phyloP scores from a whole-genome alignment of 2,113 vertebrate genomes.

The Fregata magnificens region DNA sequence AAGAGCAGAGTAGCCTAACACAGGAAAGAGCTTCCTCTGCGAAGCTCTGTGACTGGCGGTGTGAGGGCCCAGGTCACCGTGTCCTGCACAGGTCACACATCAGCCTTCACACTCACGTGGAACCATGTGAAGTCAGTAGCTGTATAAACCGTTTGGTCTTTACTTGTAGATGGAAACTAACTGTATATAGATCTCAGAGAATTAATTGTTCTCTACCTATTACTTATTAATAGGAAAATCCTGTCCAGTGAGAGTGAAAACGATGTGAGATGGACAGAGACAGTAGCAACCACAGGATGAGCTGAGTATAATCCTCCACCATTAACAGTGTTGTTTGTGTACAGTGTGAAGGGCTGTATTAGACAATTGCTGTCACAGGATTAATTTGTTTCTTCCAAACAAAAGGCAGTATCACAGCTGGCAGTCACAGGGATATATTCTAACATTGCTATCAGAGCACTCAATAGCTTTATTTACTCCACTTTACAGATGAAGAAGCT shows the following conservation, averaged over 20 bases:
- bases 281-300: background rate
- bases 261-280: background rate
- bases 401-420: background rate
- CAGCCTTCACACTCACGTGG: background rate
- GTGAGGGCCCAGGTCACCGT: background rate
- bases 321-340: background rate
- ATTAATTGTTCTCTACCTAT: background rate
- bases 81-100: background rate
- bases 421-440: background rate
- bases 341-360: background rate
- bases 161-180: background rate
- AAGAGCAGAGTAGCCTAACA: background rate
- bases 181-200: background rate
- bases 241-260: background rate
- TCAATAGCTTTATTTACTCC: background rate
- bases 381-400: background rate
- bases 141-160: accelerated
- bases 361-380: background rate
- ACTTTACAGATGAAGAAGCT: background rate
- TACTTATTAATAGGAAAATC: background rate
- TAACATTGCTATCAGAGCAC: background rate
- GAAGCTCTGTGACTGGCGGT: background rate
- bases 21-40: background rate
- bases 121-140: background rate
- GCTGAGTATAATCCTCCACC: background rate